phyloP scores from a whole-genome alignment of 2,888 invertebrate species.

The Unio delphinus region DNA sequence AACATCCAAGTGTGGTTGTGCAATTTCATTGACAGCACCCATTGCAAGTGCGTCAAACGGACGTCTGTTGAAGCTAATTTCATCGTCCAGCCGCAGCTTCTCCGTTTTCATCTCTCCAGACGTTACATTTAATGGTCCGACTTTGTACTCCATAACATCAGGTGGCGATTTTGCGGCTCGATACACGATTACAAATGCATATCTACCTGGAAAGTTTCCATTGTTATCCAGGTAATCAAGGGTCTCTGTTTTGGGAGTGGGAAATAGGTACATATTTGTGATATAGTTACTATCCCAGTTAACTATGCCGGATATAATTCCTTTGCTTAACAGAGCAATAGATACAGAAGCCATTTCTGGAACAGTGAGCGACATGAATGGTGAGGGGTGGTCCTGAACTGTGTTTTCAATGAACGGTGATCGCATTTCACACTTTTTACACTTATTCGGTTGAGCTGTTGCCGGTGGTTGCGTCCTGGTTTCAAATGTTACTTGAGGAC shows the following conservation, averaged over 20 bases:
- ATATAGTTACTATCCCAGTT: conserved; percentile 10
- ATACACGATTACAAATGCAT: conserved; percentile 32
- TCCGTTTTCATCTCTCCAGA: conserved; percentile 9
- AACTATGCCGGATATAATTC: background rate
- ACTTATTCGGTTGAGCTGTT: too few species aligned
- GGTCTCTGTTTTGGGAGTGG: conserved; percentile 22
- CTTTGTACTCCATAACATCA: conserved; percentile 38
- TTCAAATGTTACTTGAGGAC: too few species aligned
- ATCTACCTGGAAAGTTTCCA: conserved; percentile 34
- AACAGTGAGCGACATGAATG: too few species aligned
- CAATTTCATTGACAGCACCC: conserved; percentile 1
- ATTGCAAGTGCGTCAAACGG: conserved; percentile 26
- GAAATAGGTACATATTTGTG: conserved; percentile 22
- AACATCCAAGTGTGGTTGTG: conserved; percentile 6
- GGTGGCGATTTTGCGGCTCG: conserved; percentile 19
- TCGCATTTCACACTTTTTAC: too few species aligned
- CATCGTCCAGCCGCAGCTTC: conserved; percentile 17
- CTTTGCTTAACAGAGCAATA: background rate
- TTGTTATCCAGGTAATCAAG: conserved; percentile 30
- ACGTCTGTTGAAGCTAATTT: conserved; percentile 30
- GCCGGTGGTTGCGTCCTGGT: too few species aligned
- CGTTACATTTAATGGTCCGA: conserved; percentile 31
- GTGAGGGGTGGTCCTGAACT: too few species aligned
- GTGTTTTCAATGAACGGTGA: too few species aligned
- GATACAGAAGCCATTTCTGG: too few species aligned